Base-by-base conservation (phyloP, 1,140 invertebrate genomes). In the Aphaenogaster ashmeadi region DNA sequence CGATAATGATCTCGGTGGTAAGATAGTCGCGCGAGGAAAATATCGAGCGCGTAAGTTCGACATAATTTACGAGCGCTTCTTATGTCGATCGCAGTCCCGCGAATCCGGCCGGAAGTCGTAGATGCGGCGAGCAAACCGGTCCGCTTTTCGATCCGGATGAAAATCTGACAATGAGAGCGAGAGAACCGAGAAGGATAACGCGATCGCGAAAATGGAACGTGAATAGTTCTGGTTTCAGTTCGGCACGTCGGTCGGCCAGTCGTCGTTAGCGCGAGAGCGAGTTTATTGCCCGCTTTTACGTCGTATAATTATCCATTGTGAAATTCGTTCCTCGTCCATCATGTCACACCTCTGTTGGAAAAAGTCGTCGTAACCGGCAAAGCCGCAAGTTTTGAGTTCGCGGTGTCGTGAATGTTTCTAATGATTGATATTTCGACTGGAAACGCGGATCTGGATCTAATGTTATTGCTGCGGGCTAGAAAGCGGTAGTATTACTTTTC, bases 1-100 rank as follows among this genome's bases (percentile, higher is more conserved):
- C 86, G 88, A 92, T 92, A 91, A 92, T 89, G 83, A 52, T 77
- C 75, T 18, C 18, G 60, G 27, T 33, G 87, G n/a, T 44, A 56
- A 41, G 69, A 54, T 44, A 50, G 33, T 78, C 33, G 66, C 64
- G 21, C 18, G 3, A 44, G 18, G 47, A 47, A 79, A 85, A 90
- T 77, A 50, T 86, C 67, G 15, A 13, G n/a, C 75, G 69, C 74
- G 64, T 64, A 64, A 83, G 62, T 41, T 44, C 78, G 6, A 60
- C 50, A n/a, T 90, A 74, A 90, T 90, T 90, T 83, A 71, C 77
- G 60, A 41, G 77, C 47, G 9, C 47, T 38, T 78, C 60, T 72
- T 78, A 21, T n/a, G 21, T 62, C 41, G n/a, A 3, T 66, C 18
- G 21, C 7, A 54, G 41, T 7, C 21, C 47, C 47, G 69, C 67